Evolutionary conservation across 1,140 invertebrate genomes (phyloP).

Genomic region (Sinella curviseta): DNA sequence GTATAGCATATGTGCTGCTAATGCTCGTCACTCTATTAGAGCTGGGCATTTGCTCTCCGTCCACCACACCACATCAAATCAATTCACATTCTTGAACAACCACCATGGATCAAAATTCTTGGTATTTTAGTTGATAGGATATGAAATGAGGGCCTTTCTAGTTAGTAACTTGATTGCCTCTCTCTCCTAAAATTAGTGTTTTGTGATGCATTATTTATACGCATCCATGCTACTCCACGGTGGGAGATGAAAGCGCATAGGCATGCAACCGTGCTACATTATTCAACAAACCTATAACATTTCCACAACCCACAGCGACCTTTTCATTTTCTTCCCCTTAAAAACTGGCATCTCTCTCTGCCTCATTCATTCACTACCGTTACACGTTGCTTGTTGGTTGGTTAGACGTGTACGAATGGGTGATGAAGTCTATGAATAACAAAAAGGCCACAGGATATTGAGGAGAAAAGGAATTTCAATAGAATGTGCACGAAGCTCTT

Average conservation of each 20-base stretch:
- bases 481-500: not conserved
- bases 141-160: not conserved
- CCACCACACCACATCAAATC: no score
- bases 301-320: no score
- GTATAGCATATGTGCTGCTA: no score
- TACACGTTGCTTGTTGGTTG: not conserved
- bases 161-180: conserved; percentile 2
- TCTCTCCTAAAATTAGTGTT: conserved; percentile 15
- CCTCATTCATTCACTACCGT: no score
- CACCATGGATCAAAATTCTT: no score
- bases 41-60: no score
- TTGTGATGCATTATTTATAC: not conserved
- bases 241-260: not conserved
- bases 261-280: not conserved
- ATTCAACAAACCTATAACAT: not conserved
- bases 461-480: not conserved
- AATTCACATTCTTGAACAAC: no score
- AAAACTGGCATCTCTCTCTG: not conserved
- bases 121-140: no score
- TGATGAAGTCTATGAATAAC: not conserved
- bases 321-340: not conserved
- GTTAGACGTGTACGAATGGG: not conserved
- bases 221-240: no score
- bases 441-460: not conserved
- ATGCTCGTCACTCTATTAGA: no score